Conservation (phyloP, 1,140 invertebrate genomes). For the Lepidostoma basale region DNA sequence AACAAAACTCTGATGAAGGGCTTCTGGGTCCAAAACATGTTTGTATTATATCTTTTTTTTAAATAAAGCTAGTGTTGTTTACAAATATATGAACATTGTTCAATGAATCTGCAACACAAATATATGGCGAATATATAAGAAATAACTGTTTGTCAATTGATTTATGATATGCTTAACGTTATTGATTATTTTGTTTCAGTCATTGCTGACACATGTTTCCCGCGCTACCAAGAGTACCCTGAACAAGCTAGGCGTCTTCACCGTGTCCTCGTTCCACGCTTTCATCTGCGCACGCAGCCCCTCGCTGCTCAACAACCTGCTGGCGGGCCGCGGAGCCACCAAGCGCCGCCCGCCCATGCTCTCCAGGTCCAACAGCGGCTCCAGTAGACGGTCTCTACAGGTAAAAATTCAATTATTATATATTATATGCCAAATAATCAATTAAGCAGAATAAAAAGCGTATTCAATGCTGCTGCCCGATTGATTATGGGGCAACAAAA, state of each 20-base stretch:
- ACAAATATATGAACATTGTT: too few species aligned
- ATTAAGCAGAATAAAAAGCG: too few species aligned
- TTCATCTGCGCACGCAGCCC: conserved; percentile 95
- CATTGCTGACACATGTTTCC: conserved; percentile 92
- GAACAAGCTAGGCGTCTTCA: conserved; percentile 95
- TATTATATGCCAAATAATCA: too few species aligned
- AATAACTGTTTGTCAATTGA: neutral
- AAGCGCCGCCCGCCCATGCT: conserved; percentile 85
- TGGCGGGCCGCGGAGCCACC: conserved; percentile 88
- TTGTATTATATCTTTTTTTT: too few species aligned
- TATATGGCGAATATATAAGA: too few species aligned
- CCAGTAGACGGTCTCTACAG: conserved; percentile 80
- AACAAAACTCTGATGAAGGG: too few species aligned
- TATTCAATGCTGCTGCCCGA: too few species aligned
- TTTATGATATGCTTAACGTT: neutral
- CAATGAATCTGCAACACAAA: too few species aligned
- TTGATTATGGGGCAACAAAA: too few species aligned
- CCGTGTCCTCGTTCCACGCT: conserved; percentile 96
- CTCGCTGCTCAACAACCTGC: conserved; percentile 88
- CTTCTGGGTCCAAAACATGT: too few species aligned
- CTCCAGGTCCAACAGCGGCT: conserved; percentile 87
- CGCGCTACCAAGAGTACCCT: conserved; percentile 92
- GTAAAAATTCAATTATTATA: too few species aligned
- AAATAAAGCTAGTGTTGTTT: too few species aligned
- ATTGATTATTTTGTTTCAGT: conserved; percentile 68